These are phyloP conservation scores for Chloroclysta siterata DNA, from an alignment of 2,888 invertebrate species.

Conservation along the genomic window DNA sequence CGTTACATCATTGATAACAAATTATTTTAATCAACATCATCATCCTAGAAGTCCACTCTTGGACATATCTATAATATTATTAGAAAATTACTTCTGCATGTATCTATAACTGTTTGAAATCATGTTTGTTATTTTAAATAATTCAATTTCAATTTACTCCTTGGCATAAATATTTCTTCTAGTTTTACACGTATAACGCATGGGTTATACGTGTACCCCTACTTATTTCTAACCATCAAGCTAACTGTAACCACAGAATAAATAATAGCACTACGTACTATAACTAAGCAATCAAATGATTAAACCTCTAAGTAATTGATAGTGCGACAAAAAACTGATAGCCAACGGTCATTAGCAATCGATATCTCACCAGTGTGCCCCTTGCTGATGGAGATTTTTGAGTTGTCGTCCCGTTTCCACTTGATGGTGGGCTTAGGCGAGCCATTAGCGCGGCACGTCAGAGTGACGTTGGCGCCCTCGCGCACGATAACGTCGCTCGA, in stretches of 20 bases:
- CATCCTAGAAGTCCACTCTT: too few relatives aligned
- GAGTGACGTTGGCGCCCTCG: constrained; percentile 94
- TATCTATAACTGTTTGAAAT: too few relatives aligned
- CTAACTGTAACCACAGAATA: not conserved
- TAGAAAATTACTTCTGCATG: too few relatives aligned
- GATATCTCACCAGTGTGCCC: constrained; percentile 88
- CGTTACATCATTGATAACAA: constrained; percentile 1
- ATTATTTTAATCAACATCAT: too few relatives aligned
- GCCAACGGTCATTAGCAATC: constrained; percentile 44
- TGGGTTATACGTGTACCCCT: too few relatives aligned
- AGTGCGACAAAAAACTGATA: constrained; percentile 27
- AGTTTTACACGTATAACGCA: too few relatives aligned
- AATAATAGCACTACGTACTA: too few relatives aligned
- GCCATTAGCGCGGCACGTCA: constrained; percentile 95
- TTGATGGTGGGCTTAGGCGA: constrained; percentile 95
- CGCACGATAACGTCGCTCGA: constrained; percentile 96
- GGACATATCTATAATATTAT: too few relatives aligned
- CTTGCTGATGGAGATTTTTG: constrained; percentile 94
- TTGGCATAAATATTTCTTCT: too few relatives aligned
- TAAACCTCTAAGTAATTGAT: constrained; percentile 9
- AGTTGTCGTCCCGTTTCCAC: constrained; percentile 96
- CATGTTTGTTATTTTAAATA: too few relatives aligned
- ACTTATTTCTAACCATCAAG: not conserved
- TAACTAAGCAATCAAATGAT: constrained; percentile 1
- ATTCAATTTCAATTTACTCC: too few relatives aligned